A percentile compares a stretch with the other conserved stretches of the same genome.
Evolutionary conservation across 2,797 vertebrate species (phyloP).

Genomic region (Megaceryle alcyon): DNA sequence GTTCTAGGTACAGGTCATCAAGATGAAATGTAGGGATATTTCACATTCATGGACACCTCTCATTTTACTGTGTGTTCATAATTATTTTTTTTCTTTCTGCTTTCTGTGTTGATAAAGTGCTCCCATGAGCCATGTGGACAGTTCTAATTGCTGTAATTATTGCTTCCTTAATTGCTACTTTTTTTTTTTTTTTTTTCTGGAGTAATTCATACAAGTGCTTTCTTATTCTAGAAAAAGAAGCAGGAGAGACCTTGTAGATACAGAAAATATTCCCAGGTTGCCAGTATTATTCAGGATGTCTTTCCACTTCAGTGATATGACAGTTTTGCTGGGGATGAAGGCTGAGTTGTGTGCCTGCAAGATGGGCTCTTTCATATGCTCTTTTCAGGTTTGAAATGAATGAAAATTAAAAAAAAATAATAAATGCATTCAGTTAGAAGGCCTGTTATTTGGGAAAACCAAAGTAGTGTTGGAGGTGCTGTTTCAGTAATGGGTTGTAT

Average conservation of each 20-base stretch:
- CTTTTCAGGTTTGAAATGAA: neutral
- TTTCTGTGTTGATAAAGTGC: neutral
- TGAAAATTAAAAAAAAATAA: neutral
- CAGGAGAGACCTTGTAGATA: neutral
- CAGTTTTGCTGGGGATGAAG: neutral
- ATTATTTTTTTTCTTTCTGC: neutral
- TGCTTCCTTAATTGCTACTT: slow-evolving; percentile 9
- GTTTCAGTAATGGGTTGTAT: neutral
- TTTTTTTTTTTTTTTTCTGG: slow-evolving; percentile 27
- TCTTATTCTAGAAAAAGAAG: neutral
- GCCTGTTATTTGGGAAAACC: neutral
- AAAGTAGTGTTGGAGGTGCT: neutral
- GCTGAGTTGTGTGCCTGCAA: neutral
- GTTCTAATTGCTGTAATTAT: slow-evolving; percentile 42
- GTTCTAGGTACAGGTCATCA: neutral
- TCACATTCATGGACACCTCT: neutral
- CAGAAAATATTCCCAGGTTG: neutral
- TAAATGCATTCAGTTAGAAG: neutral
- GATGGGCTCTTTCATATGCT: neutral
- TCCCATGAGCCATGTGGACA: neutral
- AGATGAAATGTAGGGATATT: neutral
- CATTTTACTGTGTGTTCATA: neutral
- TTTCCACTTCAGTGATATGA: neutral
- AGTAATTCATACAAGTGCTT: neutral
- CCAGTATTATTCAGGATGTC: neutral